A percentile compares a stretch with the other conserved stretches of the same genome.
These are phyloP conservation scores for Brachyrhaphis roseni DNA, from an alignment of 2,797 vertebrate species.

Conservation along the genomic window DNA sequence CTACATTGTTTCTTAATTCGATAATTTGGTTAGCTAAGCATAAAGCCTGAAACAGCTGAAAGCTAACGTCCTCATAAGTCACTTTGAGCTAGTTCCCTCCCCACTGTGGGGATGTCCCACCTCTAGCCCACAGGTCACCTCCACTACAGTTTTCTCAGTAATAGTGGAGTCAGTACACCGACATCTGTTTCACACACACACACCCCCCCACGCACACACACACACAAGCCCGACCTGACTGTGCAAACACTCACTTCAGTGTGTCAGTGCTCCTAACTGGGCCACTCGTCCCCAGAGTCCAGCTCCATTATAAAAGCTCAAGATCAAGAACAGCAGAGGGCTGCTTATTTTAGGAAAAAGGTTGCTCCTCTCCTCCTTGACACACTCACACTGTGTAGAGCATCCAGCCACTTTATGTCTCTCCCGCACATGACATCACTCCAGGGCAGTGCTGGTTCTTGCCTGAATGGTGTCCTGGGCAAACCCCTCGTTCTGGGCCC, in stretches of 20 bases:
- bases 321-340: constrained; percentile 77
- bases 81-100: constrained; percentile 10
- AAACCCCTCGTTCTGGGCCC: not conserved
- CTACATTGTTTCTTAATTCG: not conserved
- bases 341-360: constrained; percentile 83
- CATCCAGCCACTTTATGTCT: constrained; percentile 31
- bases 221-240: constrained; percentile 17
- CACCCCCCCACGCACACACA: constrained; percentile 47
- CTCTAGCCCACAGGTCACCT: constrained; percentile 41
- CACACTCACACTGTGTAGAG: constrained; percentile 43
- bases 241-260: constrained; percentile 44
- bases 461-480: not conserved
- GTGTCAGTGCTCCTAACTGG: constrained; percentile 74
- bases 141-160: constrained; percentile 29
- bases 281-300: constrained; percentile 79
- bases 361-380: constrained; percentile 72
- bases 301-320: constrained; percentile 79
- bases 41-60: not conserved
- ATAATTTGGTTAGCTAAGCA: not conserved
- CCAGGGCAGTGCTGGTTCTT: not conserved
- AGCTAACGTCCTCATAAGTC: constrained; percentile 3
- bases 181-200: constrained; percentile 19
- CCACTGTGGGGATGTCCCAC: constrained; percentile 4
- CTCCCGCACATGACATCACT: constrained; percentile 26
- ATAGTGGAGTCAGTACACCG: constrained; percentile 22